Base-by-base conservation (phyloP, 2,797 vertebrate genomes). In the Acomys russatus region DNA sequence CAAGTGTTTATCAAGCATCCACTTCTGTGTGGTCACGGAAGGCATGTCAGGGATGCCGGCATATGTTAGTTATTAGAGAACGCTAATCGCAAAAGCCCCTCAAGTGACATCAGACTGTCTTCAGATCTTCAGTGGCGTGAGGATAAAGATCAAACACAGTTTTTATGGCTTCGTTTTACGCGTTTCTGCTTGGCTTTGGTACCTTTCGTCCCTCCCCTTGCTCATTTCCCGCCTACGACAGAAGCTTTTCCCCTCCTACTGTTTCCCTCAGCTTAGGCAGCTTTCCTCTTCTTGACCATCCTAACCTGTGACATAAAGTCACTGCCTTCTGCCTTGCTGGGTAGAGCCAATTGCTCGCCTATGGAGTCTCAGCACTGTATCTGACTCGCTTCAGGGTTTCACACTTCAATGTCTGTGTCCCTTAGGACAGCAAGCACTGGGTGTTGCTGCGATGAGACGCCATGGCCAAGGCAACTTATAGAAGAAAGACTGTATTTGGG, bases 61-160 rank as follows among this genome's bases (percentile, higher is more conserved):
- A 66, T 30, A 44, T 56, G 4, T 84, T 78, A 91, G 18, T 85
- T 68, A 87, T 91, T 82, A 61, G 79, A 88, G 88, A 80, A 38
- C 51, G 90, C 33, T 92, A 49, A 64, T 49, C 74, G 18, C 22
- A 83, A 73, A 82, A 30, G 28, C 61, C 2, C 44, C 11, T 77
- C 80, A 77, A 33, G 25, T 90, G 35, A 23, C 20, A 1, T 93
- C 70, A 91, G 0, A 71, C 87, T 92, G 25, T 71, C 66, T 78
- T 88, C 88, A 94, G 91, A 95, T 33, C 88, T 96, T 82, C 68
- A 59, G 25, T 71, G 15, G 4, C 88, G 51, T 89, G 30, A 66
- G 49, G 5, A 35, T 91, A 35, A 76, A 92, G 59, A 54, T 20
- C 9, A 51, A 15, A 51, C 71, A 10, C 28, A 15, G 25, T 63